These are phyloP conservation scores for Cactoblastis cactorum DNA, from an alignment of 2,888 invertebrate species.

Conservation along the genomic window DNA sequence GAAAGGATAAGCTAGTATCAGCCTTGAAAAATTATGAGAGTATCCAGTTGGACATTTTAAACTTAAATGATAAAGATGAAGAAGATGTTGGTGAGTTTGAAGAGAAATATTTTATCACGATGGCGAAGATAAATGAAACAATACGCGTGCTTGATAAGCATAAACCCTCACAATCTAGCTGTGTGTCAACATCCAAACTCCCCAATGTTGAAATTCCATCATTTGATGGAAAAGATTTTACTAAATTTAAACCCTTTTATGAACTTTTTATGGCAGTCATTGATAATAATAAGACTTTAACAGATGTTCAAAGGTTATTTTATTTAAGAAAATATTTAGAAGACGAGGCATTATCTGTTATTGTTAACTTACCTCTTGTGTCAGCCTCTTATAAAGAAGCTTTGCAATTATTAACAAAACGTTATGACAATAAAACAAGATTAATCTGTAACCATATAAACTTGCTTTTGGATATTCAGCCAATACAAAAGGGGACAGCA, in stretches of 20 bases:
- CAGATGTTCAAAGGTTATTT: conserved; percentile 20
- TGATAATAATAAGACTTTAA: conserved; percentile 18
- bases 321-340: conserved; percentile 19
- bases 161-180: neutral
- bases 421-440: conserved; percentile 19
- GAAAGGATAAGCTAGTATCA: neutral
- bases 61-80: conserved; percentile 8
- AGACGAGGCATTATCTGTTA: conserved; percentile 14
- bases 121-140: no score
- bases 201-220: conserved; percentile 19
- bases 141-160: no score
- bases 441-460: conserved; percentile 16
- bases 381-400: conserved; percentile 17
- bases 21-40: neutral
- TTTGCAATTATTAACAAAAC: conserved; percentile 14
- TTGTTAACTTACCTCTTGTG: conserved; percentile 17
- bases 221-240: conserved; percentile 17
- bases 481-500: conserved; percentile 22
- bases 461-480: conserved; percentile 13
- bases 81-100: conserved; percentile 16
- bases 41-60: conserved; percentile 12
- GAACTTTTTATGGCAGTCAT: conserved; percentile 23
- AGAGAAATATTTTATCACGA: conserved; percentile 14
- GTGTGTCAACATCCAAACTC: conserved; percentile 15
- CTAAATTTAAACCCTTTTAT: conserved; percentile 18